Evolutionary conservation across 2,888 invertebrate species (phyloP).

Genomic region (Dinocampus coccinellae): DNA sequence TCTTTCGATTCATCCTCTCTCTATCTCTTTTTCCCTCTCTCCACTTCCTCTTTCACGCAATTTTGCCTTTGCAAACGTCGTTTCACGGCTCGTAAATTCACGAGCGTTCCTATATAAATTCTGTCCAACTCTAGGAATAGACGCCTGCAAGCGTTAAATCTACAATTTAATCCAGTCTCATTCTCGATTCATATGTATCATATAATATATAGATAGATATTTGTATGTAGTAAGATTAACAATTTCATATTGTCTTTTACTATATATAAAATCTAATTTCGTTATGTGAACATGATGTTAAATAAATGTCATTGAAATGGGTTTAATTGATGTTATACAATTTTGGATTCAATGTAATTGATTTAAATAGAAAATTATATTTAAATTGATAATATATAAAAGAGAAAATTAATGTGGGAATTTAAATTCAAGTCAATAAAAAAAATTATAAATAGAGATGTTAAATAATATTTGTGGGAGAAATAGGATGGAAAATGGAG

Average conservation of each 20-base stretch:
- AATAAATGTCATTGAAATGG: neutral
- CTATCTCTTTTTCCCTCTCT: neutral
- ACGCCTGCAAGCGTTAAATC: slow-evolving; percentile 17
- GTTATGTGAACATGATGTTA: neutral
- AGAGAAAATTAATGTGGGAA: neutral
- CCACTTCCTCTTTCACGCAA: slow-evolving; percentile 25
- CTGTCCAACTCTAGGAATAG: slow-evolving; percentile 11
- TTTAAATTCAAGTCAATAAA: neutral
- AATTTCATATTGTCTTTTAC: neutral
- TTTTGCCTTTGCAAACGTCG: slow-evolving; percentile 21
- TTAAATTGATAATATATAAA: neutral
- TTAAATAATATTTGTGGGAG: too few relatives aligned
- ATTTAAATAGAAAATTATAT: neutral
- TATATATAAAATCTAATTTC: neutral
- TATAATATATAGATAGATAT: neutral
- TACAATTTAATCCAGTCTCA: slow-evolving; percentile 7
- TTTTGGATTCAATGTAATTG: neutral
- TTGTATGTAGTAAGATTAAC: neutral
- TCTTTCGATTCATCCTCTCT: too few relatives aligned
- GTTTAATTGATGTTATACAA: neutral
- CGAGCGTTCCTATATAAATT: neutral
- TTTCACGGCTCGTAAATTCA: slow-evolving; percentile 31
- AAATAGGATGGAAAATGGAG: slow-evolving; percentile 2
- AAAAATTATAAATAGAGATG: neutral
- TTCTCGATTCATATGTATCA: slow-evolving; percentile 1